Base-by-base conservation (phyloP, 1,140 invertebrate genomes). In the Orius laevigatus region DNA sequence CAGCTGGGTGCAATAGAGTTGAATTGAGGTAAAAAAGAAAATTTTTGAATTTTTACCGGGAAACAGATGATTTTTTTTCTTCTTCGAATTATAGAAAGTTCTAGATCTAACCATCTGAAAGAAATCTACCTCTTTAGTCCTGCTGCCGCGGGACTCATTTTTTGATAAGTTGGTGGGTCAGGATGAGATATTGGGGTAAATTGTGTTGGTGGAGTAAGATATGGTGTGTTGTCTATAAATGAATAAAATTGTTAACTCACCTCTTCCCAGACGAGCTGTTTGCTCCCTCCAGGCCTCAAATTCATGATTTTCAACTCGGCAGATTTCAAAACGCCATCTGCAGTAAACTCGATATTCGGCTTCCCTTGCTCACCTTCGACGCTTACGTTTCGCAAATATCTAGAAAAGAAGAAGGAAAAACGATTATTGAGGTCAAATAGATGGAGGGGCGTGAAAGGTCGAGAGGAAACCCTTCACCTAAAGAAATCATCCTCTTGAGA, bases 231-330 rank as follows among this genome's bases (percentile, higher is more conserved):
- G n/a, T n/a, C n/a, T n/a, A n/a, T n/a, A 25, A 25, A 25, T 4
- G 25, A 25, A 25, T 3, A n/a, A 25, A 25, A 25, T 25, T 43
- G 12, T 41, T 49, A 11, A 63, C 72, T 73, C 61, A 88, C 85
- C 75, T 90, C 83, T 61, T 92, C 87, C 90, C 90, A 95, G 15
- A 83, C 76, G 11, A 86, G 70, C 62, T 83, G 78, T 57, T 75
- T 73, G 54, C 79, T 81, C 10, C 79, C 71, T 11, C 81, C 79
- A 1, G 84, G 76, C 38, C 84, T 69, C 4, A 94, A 69, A 64
- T 95, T 95, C 81, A 93, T 84, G 51, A 95, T 90, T 66, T 89
- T 85, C 47, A 95, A 67, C 63, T 93, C 84, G 1, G 85, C 81
- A 1, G 83, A 78, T 60, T 80, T 78, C 11, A 91, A 66, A 47